Percentiles rank a stretch among this genome's conserved stretches.
These are phyloP conservation scores for Apamea epomidion DNA, from an alignment of 2,888 invertebrate genomes.

Conservation along the genomic window DNA sequence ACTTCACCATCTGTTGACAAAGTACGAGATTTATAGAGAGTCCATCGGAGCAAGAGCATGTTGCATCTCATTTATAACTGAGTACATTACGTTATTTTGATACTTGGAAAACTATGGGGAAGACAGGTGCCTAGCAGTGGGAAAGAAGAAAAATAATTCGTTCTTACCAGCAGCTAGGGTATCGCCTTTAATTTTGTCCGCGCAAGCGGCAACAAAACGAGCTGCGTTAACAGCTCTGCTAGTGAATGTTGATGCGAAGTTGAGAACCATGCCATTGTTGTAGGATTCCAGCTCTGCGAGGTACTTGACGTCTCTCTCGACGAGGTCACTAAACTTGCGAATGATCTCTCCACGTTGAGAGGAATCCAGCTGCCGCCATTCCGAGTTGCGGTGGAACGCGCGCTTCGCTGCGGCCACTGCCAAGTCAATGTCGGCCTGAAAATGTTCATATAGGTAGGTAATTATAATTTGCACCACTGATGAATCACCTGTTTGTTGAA, in stretches of 20 bases:
- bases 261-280: slow-evolving; percentile 96
- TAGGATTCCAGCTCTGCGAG: slow-evolving; percentile 96
- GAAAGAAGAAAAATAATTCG: background rate
- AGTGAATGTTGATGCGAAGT: slow-evolving; percentile 90
- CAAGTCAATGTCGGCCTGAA: slow-evolving; percentile 92
- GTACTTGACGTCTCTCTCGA: slow-evolving; percentile 96
- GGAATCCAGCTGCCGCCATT: slow-evolving; percentile 95
- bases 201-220: slow-evolving; percentile 96
- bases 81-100: slow-evolving; percentile 33
- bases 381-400: slow-evolving; percentile 91
- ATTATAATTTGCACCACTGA: background rate
- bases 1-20: slow-evolving; percentile 91
- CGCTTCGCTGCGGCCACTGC: slow-evolving; percentile 94
- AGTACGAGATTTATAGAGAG: background rate
- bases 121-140: background rate
- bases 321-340: slow-evolving; percentile 92
- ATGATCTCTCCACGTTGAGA: slow-evolving; percentile 94
- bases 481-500: background rate
- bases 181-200: slow-evolving; percentile 95
- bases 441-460: background rate
- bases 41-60: no score
- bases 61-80: background rate
- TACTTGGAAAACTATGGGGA: background rate
- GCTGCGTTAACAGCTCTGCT: slow-evolving; percentile 86
- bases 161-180: slow-evolving; percentile 91